Conservation (phyloP, 2,797 vertebrate genomes). For the Sebastes paucispinis region DNA sequence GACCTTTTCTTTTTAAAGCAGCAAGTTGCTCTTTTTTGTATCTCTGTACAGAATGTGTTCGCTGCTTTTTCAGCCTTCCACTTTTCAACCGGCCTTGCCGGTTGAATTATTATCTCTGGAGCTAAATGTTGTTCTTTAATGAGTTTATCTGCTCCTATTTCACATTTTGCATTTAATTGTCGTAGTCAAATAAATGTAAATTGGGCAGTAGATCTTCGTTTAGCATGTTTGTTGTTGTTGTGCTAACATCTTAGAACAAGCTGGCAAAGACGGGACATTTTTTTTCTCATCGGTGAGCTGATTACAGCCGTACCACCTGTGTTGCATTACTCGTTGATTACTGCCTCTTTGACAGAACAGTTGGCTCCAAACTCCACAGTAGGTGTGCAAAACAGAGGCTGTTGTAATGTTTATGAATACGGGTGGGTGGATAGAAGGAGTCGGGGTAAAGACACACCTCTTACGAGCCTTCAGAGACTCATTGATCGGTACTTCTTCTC, state of each 20-base stretch:
- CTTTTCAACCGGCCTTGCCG: neutral
- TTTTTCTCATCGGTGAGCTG: slow-evolving; percentile 20
- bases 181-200: slow-evolving; percentile 33
- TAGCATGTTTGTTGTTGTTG: slow-evolving; percentile 16
- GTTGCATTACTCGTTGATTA: slow-evolving; percentile 32
- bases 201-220: slow-evolving; percentile 12
- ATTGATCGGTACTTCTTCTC: slow-evolving; percentile 78
- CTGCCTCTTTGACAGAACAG: slow-evolving; percentile 18
- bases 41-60: neutral
- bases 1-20: neutral
- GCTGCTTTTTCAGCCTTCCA: neutral
- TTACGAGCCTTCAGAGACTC: slow-evolving; percentile 76
- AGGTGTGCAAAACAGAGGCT: slow-evolving; percentile 15
- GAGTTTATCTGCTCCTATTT: slow-evolving; percentile 24
- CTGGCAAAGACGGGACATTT: slow-evolving; percentile 17
- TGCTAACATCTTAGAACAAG: slow-evolving; percentile 21
- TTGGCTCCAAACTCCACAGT: slow-evolving; percentile 12
- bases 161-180: slow-evolving; percentile 1
- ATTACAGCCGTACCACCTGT: slow-evolving; percentile 26
- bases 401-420: slow-evolving; percentile 28
- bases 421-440: slow-evolving; percentile 64
- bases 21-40: neutral
- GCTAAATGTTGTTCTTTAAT: neutral
- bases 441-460: slow-evolving; percentile 65
- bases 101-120: slow-evolving; percentile 5